Evolutionary conservation across 2,113 vertebrate genomes (phyloP).

Genomic region (Prochilodus magdalenae): DNA sequence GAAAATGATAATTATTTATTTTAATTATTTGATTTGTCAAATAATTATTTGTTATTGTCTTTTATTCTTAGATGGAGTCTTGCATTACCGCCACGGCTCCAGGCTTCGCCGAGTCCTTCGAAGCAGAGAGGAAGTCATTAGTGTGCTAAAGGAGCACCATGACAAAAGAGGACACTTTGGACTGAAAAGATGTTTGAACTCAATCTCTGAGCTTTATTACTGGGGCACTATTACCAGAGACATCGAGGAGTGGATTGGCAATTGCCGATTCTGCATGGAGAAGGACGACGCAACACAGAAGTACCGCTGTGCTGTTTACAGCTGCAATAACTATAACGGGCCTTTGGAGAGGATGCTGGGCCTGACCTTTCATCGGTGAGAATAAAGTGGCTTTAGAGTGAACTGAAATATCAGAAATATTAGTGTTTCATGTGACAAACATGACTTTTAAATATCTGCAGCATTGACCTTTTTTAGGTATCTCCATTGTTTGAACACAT

Average conservation of each 20-base stretch:
- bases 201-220: slow-evolving; percentile 64
- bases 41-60: not conserved
- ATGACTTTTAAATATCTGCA: no score
- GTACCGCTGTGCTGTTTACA: slow-evolving; percentile 41
- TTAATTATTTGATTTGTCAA: not conserved
- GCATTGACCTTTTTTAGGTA: no score
- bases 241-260: slow-evolving; percentile 47
- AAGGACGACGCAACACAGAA: slow-evolving; percentile 47
- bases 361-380: slow-evolving; percentile 51
- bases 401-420: no score
- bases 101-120: slow-evolving; percentile 63
- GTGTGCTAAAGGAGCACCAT: slow-evolving; percentile 66
- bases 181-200: slow-evolving; percentile 60
- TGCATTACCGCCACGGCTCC: slow-evolving; percentile 64
- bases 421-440: no score
- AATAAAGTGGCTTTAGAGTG: not conserved
- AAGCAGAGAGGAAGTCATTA: slow-evolving; percentile 67
- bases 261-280: slow-evolving; percentile 47
- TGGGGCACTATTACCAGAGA: slow-evolving; percentile 53
- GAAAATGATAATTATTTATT: no score
- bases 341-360: slow-evolving; percentile 47
- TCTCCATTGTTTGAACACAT: no score
- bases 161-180: slow-evolving; percentile 69
- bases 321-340: slow-evolving; percentile 50
- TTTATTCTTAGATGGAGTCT: slow-evolving; percentile 62